A percentile compares a stretch with the other conserved stretches of the same genome.
Evolutionary conservation across 2,797 vertebrate species (phyloP).

Genomic region (Gymnopithys bicolor): DNA sequence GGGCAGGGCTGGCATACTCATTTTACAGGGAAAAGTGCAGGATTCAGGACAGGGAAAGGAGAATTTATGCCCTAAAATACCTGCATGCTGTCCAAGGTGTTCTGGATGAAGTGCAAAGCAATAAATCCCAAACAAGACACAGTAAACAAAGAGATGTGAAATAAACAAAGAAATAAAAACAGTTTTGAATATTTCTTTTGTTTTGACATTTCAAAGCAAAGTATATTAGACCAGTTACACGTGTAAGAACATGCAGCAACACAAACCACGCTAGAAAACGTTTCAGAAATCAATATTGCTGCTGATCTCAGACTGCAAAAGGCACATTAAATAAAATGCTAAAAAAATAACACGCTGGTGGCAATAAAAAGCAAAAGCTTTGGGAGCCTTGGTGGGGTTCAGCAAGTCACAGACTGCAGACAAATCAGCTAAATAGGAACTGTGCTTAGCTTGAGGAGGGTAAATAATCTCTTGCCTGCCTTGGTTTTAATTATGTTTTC

Average conservation of each 20-base stretch:
- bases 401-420: neutral
- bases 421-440: neutral
- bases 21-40: neutral
- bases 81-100: constrained; percentile 99
- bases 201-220: constrained; percentile 29
- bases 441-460: neutral
- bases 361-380: constrained; percentile 6
- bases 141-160: constrained; percentile 81
- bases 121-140: constrained; percentile 81
- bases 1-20: neutral
- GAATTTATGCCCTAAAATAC: constrained; percentile 85
- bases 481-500: neutral
- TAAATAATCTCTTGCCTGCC: neutral
- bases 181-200: neutral
- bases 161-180: constrained; percentile 74
- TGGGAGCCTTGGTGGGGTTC: neutral
- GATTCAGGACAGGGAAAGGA: constrained; percentile 34
- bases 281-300: neutral
- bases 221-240: neutral
- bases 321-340: neutral
- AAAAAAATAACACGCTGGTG: neutral
- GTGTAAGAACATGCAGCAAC: constrained; percentile 17
- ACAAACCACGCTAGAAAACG: neutral
- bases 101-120: constrained; percentile 88
- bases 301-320: neutral